Conservation (phyloP, 2,888 invertebrate species). For the Drosophila merina region DNA sequence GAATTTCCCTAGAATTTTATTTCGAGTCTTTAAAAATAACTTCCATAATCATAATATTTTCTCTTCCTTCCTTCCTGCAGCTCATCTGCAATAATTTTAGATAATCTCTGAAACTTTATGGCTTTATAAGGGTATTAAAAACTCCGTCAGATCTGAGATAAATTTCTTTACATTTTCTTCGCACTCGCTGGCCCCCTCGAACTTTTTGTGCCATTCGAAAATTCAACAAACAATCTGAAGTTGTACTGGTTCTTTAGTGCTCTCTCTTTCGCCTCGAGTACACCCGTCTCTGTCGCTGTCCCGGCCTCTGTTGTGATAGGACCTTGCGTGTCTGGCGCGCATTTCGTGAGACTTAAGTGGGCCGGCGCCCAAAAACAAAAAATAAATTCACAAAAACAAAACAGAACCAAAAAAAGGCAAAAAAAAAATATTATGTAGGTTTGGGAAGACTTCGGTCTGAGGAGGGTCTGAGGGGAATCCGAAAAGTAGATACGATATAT, state of each 20-base stretch:
- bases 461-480: slow-evolving; percentile 18
- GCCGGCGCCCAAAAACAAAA: slow-evolving; percentile 54
- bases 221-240: slow-evolving; percentile 46
- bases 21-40: too few relatives aligned
- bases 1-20: too few relatives aligned
- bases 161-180: slow-evolving; percentile 21
- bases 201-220: slow-evolving; percentile 33
- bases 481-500: slow-evolving; percentile 65
- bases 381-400: slow-evolving; percentile 3
- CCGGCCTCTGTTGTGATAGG: slow-evolving; percentile 30
- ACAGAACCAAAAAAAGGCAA: not conserved
- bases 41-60: slow-evolving; percentile 5
- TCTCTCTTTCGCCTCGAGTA: not conserved
- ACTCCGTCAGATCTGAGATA: slow-evolving; percentile 19
- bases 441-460: not conserved
- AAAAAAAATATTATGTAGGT: slow-evolving; percentile 4
- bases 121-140: slow-evolving; percentile 34
- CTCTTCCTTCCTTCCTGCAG: not conserved
- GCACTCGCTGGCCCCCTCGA: not conserved
- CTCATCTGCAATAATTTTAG: slow-evolving; percentile 12
- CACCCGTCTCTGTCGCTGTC: slow-evolving; percentile 5
- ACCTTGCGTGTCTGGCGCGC: slow-evolving; percentile 68
- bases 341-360: slow-evolving; percentile 73
- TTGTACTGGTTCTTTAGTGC: slow-evolving; percentile 7
- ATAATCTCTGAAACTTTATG: slow-evolving; percentile 20